These are phyloP conservation scores for Cataglyphis albicans DNA, from an alignment of 2,888 invertebrate species.

Conservation along the genomic window DNA sequence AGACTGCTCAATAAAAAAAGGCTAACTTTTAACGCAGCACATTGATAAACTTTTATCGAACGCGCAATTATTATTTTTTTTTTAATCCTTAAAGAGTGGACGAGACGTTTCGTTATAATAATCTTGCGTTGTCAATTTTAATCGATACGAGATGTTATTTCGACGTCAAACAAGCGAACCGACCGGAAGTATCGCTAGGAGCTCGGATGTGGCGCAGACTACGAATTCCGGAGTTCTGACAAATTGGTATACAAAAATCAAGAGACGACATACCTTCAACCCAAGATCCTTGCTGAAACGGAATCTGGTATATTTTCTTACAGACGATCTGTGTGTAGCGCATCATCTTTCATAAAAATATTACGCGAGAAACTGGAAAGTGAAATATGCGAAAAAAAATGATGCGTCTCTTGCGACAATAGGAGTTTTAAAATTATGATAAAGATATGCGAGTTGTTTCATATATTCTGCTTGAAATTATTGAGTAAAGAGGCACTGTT, in stretches of 20 bases:
- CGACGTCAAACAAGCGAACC: slow-evolving; percentile 82
- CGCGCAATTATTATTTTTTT: not conserved
- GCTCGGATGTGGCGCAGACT: slow-evolving; percentile 73
- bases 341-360: not conserved
- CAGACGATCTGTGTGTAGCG: not conserved
- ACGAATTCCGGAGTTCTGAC: slow-evolving; percentile 79
- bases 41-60: not conserved
- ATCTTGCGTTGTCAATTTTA: not conserved
- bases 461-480: not conserved
- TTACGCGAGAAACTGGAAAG: not conserved
- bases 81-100: not conserved
- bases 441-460: not conserved
- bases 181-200: slow-evolving; percentile 73
- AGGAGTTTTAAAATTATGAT: not conserved
- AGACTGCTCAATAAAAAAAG: not conserved
- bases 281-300: slow-evolving; percentile 80
- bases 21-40: not conserved
- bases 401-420: not conserved
- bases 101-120: not conserved
- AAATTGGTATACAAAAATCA: slow-evolving; percentile 84
- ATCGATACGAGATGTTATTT: slow-evolving; percentile 77
- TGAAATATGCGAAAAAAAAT: not conserved
- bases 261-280: slow-evolving; percentile 81
- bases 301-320: slow-evolving; percentile 78
- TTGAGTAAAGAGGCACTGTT: not conserved